A percentile compares a stretch with the other conserved stretches of the same genome.
Evolutionary conservation across 2,113 vertebrate genomes (phyloP).

Genomic region (Camelus bactrianus): DNA sequence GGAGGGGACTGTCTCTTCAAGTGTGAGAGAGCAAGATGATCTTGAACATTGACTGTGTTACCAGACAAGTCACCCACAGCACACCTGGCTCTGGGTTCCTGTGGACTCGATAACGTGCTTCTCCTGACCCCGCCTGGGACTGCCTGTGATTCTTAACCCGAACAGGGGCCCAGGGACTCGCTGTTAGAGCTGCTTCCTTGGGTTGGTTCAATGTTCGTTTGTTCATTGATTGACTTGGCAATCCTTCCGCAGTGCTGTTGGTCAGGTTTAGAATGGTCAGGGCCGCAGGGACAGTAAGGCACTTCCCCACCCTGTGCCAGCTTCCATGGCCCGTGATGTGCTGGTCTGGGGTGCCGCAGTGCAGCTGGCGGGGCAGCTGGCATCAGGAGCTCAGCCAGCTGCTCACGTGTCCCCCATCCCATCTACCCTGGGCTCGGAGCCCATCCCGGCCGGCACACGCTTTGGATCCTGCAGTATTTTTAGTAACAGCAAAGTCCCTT

Average conservation of each 20-base stretch:
- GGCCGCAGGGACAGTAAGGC: not conserved
- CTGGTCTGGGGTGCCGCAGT: fast-evolving
- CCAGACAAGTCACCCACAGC: fast-evolving
- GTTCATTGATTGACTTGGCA: too few species aligned
- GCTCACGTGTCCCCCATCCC: fast-evolving
- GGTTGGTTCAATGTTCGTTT: fast-evolving
- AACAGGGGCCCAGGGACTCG: fast-evolving
- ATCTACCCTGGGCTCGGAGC: not conserved
- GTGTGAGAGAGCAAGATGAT: not conserved
- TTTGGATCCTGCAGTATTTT: not conserved
- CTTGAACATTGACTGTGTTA: not conserved
- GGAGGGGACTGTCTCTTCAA: not conserved
- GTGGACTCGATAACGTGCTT: not conserved
- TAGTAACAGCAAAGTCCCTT: not conserved
- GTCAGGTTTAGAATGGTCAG: fast-evolving
- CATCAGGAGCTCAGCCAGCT: too few species aligned
- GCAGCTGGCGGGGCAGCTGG: not conserved
- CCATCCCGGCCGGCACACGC: fast-evolving
- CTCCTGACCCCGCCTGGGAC: not conserved
- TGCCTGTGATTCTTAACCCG: not conserved
- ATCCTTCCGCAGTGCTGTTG: fast-evolving
- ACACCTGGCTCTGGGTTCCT: not conserved
- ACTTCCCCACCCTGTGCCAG: not conserved
- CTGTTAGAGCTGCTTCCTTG: not conserved
- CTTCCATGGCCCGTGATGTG: fast-evolving